These are phyloP conservation scores for Percina caprodes DNA, from an alignment of 2,113 vertebrate genomes.

Conservation along the genomic window DNA sequence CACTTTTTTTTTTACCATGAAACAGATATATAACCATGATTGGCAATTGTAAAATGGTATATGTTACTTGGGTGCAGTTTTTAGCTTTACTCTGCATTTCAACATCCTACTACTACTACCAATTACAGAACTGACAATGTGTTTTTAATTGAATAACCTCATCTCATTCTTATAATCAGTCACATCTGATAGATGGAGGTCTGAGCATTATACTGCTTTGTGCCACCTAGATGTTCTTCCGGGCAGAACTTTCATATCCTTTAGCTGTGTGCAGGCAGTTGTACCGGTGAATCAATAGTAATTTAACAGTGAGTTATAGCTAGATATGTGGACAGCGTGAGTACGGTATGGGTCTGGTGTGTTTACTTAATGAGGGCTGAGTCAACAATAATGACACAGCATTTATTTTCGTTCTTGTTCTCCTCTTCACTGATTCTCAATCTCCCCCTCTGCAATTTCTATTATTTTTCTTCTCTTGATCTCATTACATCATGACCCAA, in stretches of 20 bases:
- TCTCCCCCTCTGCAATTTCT: constrained; percentile 61
- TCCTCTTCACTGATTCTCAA: constrained; percentile 22
- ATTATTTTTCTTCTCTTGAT: constrained; percentile 73
- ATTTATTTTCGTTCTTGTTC: constrained; percentile 47
- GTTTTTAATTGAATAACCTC: constrained; percentile 44
- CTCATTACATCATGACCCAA: constrained; percentile 83
- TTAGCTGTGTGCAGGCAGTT: constrained; percentile 46
- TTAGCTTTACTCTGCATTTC: constrained; percentile 2
- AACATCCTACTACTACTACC: constrained; percentile 14
- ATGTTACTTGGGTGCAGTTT: neutral
- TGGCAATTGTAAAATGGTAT: constrained; percentile 9
- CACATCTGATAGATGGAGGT: constrained; percentile 37
- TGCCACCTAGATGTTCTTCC: constrained; percentile 24
- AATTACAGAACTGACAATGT: constrained; percentile 35
- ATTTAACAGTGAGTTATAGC: constrained; percentile 67
- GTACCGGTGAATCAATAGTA: constrained; percentile 59
- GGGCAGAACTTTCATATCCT: constrained; percentile 52
- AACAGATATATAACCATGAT: constrained; percentile 16
- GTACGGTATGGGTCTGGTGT: constrained; percentile 61
- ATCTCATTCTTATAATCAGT: constrained; percentile 40
- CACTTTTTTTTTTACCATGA: constrained; percentile 22
- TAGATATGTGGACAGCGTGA: constrained; percentile 57
- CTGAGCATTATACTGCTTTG: constrained; percentile 12
- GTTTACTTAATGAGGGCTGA: constrained; percentile 64
- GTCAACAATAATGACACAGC: constrained; percentile 75